These are phyloP conservation scores for Camelus dromedarius DNA, from an alignment of 2,113 vertebrate species.

Conservation along the genomic window DNA sequence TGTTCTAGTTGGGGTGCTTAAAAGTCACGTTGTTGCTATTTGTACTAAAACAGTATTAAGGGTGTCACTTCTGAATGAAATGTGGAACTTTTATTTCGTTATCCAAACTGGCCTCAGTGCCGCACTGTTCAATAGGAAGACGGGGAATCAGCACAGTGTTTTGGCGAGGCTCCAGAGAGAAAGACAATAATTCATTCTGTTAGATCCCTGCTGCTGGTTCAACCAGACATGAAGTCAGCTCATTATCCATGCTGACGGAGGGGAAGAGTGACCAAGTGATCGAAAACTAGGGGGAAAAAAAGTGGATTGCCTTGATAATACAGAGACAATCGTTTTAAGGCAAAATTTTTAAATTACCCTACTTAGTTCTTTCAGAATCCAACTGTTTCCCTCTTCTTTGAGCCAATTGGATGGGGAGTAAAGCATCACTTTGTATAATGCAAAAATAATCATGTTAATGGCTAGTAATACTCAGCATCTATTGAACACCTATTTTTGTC, in stretches of 20 bases:
- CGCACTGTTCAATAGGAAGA: background rate
- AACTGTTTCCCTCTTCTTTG: background rate
- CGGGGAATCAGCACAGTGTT: background rate
- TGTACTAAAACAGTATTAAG: background rate
- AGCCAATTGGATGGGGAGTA: background rate
- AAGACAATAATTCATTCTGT: constrained; percentile 4
- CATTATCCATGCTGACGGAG: background rate
- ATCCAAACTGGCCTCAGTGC: background rate
- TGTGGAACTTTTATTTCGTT: constrained; percentile 1
- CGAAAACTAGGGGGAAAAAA: background rate
- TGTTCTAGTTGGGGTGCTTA: background rate
- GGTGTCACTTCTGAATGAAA: background rate
- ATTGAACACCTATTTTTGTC: background rate
- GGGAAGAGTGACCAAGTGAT: background rate
- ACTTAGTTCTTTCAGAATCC: background rate
- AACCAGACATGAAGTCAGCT: background rate
- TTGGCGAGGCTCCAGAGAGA: background rate
- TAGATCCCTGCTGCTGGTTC: background rate
- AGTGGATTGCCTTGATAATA: background rate
- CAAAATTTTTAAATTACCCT: background rate
- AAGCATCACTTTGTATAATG: background rate
- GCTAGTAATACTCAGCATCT: background rate
- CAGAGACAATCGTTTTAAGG: background rate
- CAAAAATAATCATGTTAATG: background rate
- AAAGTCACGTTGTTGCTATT: constrained; percentile 2